Percentiles rank a stretch among this genome's conserved stretches.
phyloP scores from a whole-genome alignment of 2,113 vertebrate species.

The Sylvilagus bachmani region DNA sequence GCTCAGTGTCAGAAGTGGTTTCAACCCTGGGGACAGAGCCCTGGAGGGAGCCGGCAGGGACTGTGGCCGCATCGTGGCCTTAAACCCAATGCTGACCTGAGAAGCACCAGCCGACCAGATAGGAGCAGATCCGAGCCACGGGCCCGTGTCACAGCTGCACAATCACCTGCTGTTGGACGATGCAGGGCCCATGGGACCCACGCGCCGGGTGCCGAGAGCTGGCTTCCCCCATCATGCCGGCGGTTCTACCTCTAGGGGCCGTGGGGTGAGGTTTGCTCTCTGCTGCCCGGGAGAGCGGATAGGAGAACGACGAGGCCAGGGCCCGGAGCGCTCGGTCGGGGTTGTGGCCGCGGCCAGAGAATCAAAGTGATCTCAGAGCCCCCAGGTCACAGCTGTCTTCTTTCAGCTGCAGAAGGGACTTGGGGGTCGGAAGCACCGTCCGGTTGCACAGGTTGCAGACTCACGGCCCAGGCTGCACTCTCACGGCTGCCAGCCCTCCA shows the following conservation, averaged over 20 bases:
- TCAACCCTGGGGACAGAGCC: neutral
- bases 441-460: rapidly evolving
- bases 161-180: rapidly evolving
- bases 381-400: neutral
- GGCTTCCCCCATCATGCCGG: neutral
- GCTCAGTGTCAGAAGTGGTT: neutral
- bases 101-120: rapidly evolving
- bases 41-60: rapidly evolving
- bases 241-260: rapidly evolving
- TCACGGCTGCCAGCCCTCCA: rapidly evolving
- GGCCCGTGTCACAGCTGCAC: rapidly evolving
- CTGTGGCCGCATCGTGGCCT: neutral
- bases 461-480: rapidly evolving
- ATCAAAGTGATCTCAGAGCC: neutral
- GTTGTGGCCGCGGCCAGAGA: neutral
- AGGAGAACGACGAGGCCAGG: neutral
- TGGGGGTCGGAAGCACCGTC: neutral
- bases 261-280: neutral
- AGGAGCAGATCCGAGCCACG: rapidly evolving
- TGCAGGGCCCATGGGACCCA: rapidly evolving
- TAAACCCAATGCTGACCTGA: neutral
- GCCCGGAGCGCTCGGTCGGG: neutral
- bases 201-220: rapidly evolving
- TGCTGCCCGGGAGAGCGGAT: neutral
- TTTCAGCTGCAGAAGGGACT: neutral